Conservation (phyloP, 2,113 vertebrate genomes). For the Fulica atra region DNA sequence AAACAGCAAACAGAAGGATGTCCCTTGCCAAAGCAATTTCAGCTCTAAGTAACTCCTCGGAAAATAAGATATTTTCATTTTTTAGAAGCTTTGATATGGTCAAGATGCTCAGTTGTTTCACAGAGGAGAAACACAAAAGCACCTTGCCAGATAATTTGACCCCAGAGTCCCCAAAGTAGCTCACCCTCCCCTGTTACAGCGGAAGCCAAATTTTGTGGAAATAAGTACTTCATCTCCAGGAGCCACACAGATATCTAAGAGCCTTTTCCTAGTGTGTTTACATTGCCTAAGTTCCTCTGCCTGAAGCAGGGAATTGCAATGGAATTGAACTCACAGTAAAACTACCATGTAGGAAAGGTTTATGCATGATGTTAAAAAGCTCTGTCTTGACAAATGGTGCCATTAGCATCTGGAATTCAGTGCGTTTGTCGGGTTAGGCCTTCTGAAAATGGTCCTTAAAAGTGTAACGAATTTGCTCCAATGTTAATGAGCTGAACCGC, state of each 20-base stretch:
- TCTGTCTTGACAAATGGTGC: constrained; percentile 75
- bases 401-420: constrained; percentile 76
- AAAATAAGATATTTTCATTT: not conserved
- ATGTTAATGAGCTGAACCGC: constrained; percentile 73
- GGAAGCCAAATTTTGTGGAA: constrained; percentile 25
- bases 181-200: not conserved
- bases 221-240: constrained; percentile 39
- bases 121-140: not conserved
- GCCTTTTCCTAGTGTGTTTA: constrained; percentile 69
- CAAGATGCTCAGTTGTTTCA: not conserved
- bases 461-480: constrained; percentile 73
- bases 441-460: constrained; percentile 68
- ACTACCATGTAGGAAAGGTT: constrained; percentile 72
- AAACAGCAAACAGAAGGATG: not conserved
- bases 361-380: constrained; percentile 77
- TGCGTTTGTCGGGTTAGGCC: constrained; percentile 54
- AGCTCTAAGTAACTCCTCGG: not conserved
- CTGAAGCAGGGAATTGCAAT: constrained; percentile 64
- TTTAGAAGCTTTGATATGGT: not conserved
- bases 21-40: not conserved
- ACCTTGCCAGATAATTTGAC: not conserved
- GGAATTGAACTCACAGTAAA: constrained; percentile 73
- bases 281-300: constrained; percentile 71
- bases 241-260: constrained; percentile 21
- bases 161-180: not conserved